Percentiles rank a stretch among this genome's conserved stretches.
phyloP scores from a whole-genome alignment of 2,888 invertebrate genomes.

The Lepidochrysops patricia region DNA sequence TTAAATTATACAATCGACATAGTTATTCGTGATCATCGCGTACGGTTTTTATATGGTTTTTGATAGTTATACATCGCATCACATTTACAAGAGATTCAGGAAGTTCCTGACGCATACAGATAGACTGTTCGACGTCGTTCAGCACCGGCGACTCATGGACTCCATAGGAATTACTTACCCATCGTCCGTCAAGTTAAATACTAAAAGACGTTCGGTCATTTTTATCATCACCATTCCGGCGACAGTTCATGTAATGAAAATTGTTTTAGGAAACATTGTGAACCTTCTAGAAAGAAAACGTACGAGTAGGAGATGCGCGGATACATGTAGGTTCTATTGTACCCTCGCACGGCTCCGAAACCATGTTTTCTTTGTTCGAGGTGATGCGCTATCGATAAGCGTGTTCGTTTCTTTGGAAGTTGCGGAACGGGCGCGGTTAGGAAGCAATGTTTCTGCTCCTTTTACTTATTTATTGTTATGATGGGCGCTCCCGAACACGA shows the following conservation, averaged over 20 bases:
- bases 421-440: constrained; percentile 59
- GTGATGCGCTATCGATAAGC: constrained; percentile 37
- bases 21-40: constrained; percentile 14
- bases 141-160: constrained; percentile 2
- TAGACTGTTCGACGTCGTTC: not conserved
- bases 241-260: constrained; percentile 27
- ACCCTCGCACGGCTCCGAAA: constrained; percentile 51
- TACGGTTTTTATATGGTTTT: constrained; percentile 9
- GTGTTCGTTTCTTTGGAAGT: constrained; percentile 64
- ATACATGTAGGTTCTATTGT: constrained; percentile 48
- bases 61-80: constrained; percentile 13
- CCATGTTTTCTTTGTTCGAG: constrained; percentile 59
- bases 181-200: not conserved
- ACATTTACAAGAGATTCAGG: not conserved
- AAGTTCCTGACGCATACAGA: not conserved
- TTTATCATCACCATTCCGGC: constrained; percentile 6
- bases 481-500: constrained; percentile 45
- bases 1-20: constrained; percentile 24
- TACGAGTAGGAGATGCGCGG: constrained; percentile 43
- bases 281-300: constrained; percentile 58
- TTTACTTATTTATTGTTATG: constrained; percentile 48
- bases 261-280: constrained; percentile 51
- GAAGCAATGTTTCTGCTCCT: constrained; percentile 46
- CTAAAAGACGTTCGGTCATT: constrained; percentile 1
- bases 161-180: not conserved